Conservation (phyloP, 2,797 vertebrate species). For the Danio kyathit region DNA sequence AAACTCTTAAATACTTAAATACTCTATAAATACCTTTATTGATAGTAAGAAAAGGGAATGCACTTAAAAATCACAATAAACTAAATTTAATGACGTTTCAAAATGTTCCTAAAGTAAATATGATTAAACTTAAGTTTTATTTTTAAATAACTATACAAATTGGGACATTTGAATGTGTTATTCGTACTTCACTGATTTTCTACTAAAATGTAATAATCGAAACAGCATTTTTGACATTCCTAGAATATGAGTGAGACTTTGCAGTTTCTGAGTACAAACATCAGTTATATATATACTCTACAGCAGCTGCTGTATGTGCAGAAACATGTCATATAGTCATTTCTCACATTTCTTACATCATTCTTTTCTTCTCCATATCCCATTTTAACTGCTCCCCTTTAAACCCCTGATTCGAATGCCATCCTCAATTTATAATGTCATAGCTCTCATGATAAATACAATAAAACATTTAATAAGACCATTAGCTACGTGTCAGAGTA, state of each 20-base stretch:
- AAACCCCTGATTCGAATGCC: constrained; percentile 64
- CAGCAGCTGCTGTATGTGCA: background rate
- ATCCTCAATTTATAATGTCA: constrained; percentile 78
- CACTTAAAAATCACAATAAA: too few relatives aligned
- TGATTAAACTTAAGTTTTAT: too few relatives aligned
- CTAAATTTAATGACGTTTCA: too few relatives aligned
- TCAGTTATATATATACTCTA: background rate
- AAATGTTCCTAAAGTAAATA: too few relatives aligned
- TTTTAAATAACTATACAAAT: too few relatives aligned
- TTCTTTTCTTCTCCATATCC: constrained; percentile 51
- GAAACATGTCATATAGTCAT: constrained; percentile 50
- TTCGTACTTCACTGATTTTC: background rate
- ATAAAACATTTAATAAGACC: constrained; percentile 75
- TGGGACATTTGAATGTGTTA: background rate
- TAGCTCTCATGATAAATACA: constrained; percentile 73
- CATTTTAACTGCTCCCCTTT: constrained; percentile 40
- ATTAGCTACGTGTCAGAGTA: constrained; percentile 70
- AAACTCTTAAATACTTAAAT: too few relatives aligned
- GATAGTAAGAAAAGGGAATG: too few relatives aligned
- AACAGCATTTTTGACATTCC: too few relatives aligned
- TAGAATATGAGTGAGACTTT: background rate
- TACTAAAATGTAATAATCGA: too few relatives aligned
- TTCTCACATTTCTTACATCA: constrained; percentile 60
- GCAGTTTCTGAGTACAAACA: background rate
- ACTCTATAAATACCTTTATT: too few relatives aligned